These are phyloP conservation scores for Tachycineta bicolor DNA, from an alignment of 2,113 vertebrate genomes.

Conservation along the genomic window DNA sequence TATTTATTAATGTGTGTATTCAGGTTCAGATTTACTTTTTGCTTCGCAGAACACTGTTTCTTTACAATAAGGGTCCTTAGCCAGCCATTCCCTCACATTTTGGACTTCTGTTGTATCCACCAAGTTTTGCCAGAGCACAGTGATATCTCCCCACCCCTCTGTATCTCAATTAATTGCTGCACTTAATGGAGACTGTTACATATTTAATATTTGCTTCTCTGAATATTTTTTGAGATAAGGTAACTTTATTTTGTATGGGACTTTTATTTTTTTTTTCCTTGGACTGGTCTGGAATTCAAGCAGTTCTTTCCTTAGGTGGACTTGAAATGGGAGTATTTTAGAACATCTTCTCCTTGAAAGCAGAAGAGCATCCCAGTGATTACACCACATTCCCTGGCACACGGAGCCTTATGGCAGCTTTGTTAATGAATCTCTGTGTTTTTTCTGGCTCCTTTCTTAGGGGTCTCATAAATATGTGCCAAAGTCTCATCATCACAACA, in stretches of 20 bases:
- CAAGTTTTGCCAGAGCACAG: background rate
- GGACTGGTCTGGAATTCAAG: background rate
- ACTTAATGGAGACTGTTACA: background rate
- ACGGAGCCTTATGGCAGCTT: background rate
- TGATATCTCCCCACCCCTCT: background rate
- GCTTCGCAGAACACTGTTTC: background rate
- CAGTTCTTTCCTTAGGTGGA: background rate
- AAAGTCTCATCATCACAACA: background rate
- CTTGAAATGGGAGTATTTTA: background rate
- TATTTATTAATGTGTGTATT: background rate
- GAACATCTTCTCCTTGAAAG: background rate
- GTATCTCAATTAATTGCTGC: background rate
- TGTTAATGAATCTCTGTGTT: background rate
- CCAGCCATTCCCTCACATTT: background rate
- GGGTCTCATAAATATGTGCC: background rate
- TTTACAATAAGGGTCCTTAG: background rate
- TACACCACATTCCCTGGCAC: background rate
- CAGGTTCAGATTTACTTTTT: background rate
- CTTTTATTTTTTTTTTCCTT: background rate
- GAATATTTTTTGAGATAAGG: background rate
- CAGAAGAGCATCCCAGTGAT: background rate
- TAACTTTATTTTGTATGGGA: background rate
- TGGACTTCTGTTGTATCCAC: background rate
- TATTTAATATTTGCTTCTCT: background rate
- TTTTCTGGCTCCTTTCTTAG: background rate